Evolutionary conservation across 2,797 vertebrate genomes (phyloP), one percentile per base, ranked within the genome.

Genomic region (Astyanax mexicanus): DNA sequence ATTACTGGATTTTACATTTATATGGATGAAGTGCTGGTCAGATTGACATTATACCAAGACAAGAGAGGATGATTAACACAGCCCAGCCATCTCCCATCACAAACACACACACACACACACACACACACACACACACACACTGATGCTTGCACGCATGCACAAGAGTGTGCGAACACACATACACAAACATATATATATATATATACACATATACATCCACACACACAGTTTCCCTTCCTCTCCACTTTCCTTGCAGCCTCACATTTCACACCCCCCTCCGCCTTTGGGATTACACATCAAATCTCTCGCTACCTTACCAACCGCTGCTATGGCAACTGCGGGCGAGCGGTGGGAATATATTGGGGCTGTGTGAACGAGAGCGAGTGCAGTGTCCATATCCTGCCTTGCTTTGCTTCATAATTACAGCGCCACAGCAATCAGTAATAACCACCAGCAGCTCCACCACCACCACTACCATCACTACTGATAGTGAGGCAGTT

Each of bases 311-410:
- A 74, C 84, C 72, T 85, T 85, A 89, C 89, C 86, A 86, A 84
- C 88, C 78, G 92, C 92, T 93, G 92, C 93, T 91, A 94, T 94
- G 92, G 91, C 92, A 93, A 94, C 93, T 75, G 88, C 88, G 77
- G 75, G 76, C 75, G 89, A 91, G 80, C 74, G 57, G 62, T 78
- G 75, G 84, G 83, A 83, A 77, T 77, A 81, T 70, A 77, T 65
- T 52, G 73, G 67, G 25, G 1, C 75, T 78, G 84, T 71, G 68
- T 15, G 74, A 80, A 80, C 57, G 27, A 64, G 80, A 85, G 85
- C 85, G 85, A 83, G 88, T 73, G 58, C 69, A 62, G 79, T 76
- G 77, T 83, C 79, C 72, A 66, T 76, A 81, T 80, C 79, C 81
- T 80, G 62, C 75, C 54, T 83, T 68, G 40, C 72, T 71, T 83